Evolutionary conservation across 2,888 invertebrate genomes (phyloP), one percentile per base, ranked within the genome.

Genomic region (Drosophila lutescens): DNA sequence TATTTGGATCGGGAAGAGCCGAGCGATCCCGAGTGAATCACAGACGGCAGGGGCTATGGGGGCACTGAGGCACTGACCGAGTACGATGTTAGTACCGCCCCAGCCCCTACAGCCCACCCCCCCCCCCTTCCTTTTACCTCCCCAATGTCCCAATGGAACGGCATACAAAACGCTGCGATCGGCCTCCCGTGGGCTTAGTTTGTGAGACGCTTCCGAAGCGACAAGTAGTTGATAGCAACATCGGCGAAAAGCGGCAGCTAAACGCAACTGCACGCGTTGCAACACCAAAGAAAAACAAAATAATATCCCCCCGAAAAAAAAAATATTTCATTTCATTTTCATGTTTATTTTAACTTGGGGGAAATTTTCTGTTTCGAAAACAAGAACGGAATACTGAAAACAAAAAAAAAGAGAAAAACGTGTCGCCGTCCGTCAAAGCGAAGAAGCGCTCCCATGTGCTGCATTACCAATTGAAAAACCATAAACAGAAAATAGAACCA

Each of bases 171-270:
- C 67, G 77, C 59, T 68, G 82, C 79, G 89, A 90, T 83, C 89
- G 81, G 77, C 78, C 79, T 75, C 78, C 80, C 75, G 70, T 82
- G 76, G 80, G 80, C 80, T 90, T 90, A 91, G 90, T 90, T 80
- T 83, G 88, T 83, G 80, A 80, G 86, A 90, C 89, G 88, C 89
- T 83, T 73, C 78, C 79, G 78, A 79, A 80, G 89, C 78, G 88
- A 80, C 76, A 65, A 89, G 79, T 80, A 85, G 80, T 86, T 82
- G 79, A 70, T 81, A 85, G 82, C 82, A 69, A 61, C 68, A 78
- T 44, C 72, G 62, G 47, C 41, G 30, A 30, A 44, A 36, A 44
- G 34, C 66, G 71, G 60, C 77, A 49, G 57, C 46, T 44, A 44
- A 69, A 63, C 57, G 50, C 74, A 63, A 70, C 53, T 59, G 58